A percentile compares a stretch with the other conserved stretches of the same genome.
Evolutionary conservation across 2,797 vertebrate genomes (phyloP).

Genomic region (Pseudochirops cupreus): DNA sequence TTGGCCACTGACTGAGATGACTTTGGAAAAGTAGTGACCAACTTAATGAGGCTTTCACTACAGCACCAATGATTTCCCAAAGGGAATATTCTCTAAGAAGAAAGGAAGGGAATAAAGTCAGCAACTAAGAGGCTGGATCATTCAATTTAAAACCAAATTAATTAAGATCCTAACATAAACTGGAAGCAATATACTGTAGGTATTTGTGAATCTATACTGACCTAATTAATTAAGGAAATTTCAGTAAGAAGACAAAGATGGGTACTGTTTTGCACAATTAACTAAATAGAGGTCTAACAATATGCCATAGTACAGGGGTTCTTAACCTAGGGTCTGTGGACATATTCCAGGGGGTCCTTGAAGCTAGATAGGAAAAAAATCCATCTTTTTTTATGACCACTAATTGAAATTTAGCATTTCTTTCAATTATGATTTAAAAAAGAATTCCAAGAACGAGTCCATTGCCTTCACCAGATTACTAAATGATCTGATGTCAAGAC

Average conservation of each 20-base stretch:
- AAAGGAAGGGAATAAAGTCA: not conserved
- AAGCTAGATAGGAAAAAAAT: not conserved
- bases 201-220: not conserved
- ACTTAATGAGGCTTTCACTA: conserved; percentile 11
- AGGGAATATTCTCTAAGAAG: conserved; percentile 42
- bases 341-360: conserved; percentile 6
- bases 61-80: conserved; percentile 38
- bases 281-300: conserved; percentile 48
- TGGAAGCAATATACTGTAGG: not conserved
- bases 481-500: not conserved
- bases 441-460: not conserved
- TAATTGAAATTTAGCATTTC: not conserved
- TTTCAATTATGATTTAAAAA: not conserved
- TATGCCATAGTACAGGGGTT: not conserved
- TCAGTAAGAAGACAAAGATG: not conserved
- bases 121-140: conserved; percentile 41
- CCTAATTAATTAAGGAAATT: not conserved
- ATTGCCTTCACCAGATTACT: not conserved
- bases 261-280: not conserved
- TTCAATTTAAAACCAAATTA: conserved; percentile 60
- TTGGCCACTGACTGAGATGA: not conserved
- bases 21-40: conserved; percentile 47
- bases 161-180: conserved; percentile 9
- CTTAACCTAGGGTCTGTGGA: conserved; percentile 26
- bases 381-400: not conserved